phyloP scores from a whole-genome alignment of 2,113 vertebrate species.

The Siniperca knerii region DNA sequence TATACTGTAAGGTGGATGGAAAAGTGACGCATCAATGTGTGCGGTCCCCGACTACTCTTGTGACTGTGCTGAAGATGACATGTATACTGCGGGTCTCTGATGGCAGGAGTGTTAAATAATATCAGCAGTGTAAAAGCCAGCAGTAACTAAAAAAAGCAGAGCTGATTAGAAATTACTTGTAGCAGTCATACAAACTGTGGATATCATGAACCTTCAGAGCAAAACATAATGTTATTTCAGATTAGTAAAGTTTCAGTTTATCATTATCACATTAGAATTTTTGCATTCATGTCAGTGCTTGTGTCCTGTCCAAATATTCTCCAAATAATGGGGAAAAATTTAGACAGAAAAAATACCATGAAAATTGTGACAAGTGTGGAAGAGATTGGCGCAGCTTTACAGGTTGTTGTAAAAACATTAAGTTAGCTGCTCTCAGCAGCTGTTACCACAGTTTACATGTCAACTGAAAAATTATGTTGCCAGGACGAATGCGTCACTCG shows the following conservation, averaged over 20 bases:
- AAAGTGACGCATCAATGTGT: slow-evolving; percentile 34
- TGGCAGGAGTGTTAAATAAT: neutral
- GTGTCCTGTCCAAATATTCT: neutral
- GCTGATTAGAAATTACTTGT: neutral
- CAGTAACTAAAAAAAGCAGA: neutral
- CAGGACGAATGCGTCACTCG: neutral
- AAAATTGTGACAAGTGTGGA: neutral
- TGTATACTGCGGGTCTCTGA: neutral
- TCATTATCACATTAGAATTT: no score
- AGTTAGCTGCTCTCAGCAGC: neutral
- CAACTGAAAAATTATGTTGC: neutral
- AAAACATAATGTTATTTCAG: neutral
- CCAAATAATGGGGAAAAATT: neutral
- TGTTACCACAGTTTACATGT: neutral
- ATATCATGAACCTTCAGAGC: neutral
- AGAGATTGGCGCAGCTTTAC: neutral
- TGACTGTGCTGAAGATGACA: neutral
- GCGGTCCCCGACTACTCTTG: slow-evolving; percentile 8
- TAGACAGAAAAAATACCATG: neutral
- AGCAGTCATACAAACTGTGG: neutral
- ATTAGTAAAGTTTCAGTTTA: neutral
- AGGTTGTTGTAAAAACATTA: neutral
- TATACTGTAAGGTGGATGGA: slow-evolving; percentile 27
- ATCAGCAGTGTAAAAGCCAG: neutral
- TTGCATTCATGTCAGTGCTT: neutral